Percentiles rank a stretch among this genome's conserved stretches.
These are phyloP conservation scores for Calonectris borealis DNA, from an alignment of 2,113 vertebrate genomes.

Conservation along the genomic window DNA sequence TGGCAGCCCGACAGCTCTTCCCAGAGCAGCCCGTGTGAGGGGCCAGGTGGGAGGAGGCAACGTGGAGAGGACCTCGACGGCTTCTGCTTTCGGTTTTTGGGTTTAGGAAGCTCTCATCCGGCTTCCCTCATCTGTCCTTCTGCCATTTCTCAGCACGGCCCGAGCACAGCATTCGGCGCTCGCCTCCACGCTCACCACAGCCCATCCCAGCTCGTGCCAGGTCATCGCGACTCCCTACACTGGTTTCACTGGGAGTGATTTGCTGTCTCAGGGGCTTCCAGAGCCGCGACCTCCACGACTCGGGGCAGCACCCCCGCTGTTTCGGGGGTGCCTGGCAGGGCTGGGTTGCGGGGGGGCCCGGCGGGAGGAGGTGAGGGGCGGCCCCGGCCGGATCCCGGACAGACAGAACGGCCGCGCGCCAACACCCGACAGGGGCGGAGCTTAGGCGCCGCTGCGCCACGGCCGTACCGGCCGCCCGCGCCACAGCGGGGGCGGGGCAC, in stretches of 20 bases:
- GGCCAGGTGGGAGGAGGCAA: fast-evolving
- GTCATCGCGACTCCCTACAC: fast-evolving
- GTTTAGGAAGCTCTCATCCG: neutral
- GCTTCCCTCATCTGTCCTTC: neutral
- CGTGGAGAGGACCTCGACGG: fast-evolving
- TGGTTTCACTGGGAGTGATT: fast-evolving
- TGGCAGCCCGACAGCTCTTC: neutral
- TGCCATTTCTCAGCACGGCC: neutral
- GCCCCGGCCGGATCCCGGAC: too few species aligned
- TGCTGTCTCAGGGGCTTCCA: neutral
- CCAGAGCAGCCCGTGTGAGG: neutral
- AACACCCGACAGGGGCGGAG: neutral
- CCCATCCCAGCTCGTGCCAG: fast-evolving
- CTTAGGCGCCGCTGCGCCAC: too few species aligned
- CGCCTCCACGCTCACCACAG: fast-evolving
- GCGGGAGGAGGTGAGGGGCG: neutral
- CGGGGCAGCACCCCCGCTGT: too few species aligned
- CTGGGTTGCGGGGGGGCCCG: too few species aligned
- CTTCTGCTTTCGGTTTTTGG: neutral
- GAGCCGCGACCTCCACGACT: neutral
- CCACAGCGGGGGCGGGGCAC: too few species aligned
- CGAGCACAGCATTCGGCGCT: fast-evolving
- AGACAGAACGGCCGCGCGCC: neutral
- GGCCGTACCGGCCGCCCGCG: neutral
- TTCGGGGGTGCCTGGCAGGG: too few species aligned